phyloP scores from a whole-genome alignment of 2,888 invertebrate genomes.

The Meghimatium bilineatum region DNA sequence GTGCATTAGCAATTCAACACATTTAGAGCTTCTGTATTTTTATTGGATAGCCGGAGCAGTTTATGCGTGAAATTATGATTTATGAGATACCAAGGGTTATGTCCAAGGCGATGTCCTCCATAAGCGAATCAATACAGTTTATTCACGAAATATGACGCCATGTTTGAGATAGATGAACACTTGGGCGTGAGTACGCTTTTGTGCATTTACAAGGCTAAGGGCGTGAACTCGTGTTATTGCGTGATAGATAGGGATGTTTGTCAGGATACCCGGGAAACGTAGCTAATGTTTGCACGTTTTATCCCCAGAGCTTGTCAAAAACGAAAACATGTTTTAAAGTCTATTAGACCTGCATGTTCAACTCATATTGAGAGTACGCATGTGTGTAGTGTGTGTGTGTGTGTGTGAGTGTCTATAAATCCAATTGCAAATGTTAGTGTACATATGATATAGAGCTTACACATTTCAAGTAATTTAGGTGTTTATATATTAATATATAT shows the following conservation, averaged over 20 bases:
- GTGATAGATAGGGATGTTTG: conserved; percentile 1
- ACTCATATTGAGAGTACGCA: too few relatives aligned
- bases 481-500: too few relatives aligned
- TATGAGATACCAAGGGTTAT: conserved; percentile 36
- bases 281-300: conserved; percentile 7
- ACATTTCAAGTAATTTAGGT: too few relatives aligned
- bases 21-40: conserved; percentile 42
- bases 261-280: not conserved
- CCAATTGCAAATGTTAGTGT: too few relatives aligned
- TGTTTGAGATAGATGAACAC: not conserved
- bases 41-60: conserved; percentile 35
- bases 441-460: too few relatives aligned
- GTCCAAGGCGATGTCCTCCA: conserved; percentile 31
- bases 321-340: too few relatives aligned
- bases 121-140: conserved; percentile 42
- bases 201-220: conserved; percentile 16
- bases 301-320: not conserved
- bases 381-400: too few relatives aligned
- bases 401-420: too few relatives aligned
- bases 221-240: conserved; percentile 2
- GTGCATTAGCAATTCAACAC: conserved; percentile 44
- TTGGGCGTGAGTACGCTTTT: not conserved
- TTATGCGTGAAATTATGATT: conserved; percentile 46
- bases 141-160: conserved; percentile 40
- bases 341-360: too few relatives aligned